Evolutionary conservation across 2,113 vertebrate genomes (phyloP), one percentile per base, ranked within the genome.

Genomic region (Indri indri): DNA sequence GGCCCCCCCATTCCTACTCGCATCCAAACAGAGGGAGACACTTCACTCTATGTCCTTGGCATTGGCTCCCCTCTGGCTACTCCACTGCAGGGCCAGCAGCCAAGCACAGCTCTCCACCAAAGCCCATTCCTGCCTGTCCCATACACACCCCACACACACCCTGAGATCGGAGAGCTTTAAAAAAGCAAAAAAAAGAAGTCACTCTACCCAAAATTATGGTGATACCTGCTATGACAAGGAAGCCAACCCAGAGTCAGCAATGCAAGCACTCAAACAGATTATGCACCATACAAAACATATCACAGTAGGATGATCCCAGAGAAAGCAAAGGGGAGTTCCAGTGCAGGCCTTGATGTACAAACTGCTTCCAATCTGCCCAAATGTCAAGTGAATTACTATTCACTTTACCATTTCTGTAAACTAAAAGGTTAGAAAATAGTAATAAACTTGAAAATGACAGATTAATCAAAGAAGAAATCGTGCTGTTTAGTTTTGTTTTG

Each of bases 201-300:
- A 1, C 40, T 61, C 37, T 73, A 34, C 32, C 47, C 12, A 10
- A 68, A 66, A 59, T 18, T 34, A 37, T 4, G 5, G 68, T n/a
- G 7, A 63, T n/a, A 32, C 14, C 40, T 40, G 23, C 14, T 52
- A 42, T 42, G 25, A n/a, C 52, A 52, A 59, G 32, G 52, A 77
- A 66, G 20, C 40, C 6, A 4, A 18, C 9, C 11, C 18, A 37
- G 5, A 45, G 45, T 10, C 14, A 8, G 65, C 32, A 40, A 89
- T 73, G 57, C 57, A 37, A 63, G 25, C 3, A 10, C 30, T 61
- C 17, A 7, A 40, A 37, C 47, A 52, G 45, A 70, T 37, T 16
- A 30, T 9, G 40, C 17, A 34, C 42, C n/a, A 3, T 0, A 17
- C 11, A 63, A 89, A 87, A 52, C 0, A 8, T 0, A 6, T 1